Evolutionary conservation across 2,797 vertebrate genomes (phyloP), one percentile per base, ranked within the genome.

Genomic region (Acipenser ruthenus): DNA sequence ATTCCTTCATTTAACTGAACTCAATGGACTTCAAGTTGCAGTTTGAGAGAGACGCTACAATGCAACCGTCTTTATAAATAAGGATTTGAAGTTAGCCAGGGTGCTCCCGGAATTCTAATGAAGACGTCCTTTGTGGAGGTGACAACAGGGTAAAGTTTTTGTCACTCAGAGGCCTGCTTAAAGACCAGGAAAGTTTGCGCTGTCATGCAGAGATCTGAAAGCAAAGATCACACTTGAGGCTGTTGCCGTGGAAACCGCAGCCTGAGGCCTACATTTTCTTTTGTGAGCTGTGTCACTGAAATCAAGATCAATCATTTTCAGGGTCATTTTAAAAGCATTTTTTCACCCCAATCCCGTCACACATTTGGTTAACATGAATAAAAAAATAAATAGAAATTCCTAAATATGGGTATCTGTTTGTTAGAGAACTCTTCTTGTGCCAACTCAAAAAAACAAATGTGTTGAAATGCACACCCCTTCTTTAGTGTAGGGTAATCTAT

Each of bases 71-170:
- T 65, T 60, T 78, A 87, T 80, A 86, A 86, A 88, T 74, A 78
- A 71, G 48, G 71, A 79, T 82, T 79, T 70, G 82, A 83, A 81
- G 79, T 73, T 74, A 74, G 74, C 55, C 50, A 0, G 71, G 53
- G 63, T 65, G 80, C 78, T 72, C 75, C 73, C 66, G 55, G 89
- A 89, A 90, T 90, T 77, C 81, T 86, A 90, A 90, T 88, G 85
- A 88, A 85, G 81, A 74, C 2, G 69, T 86, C 87, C 83, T 90
- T 91, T 90, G 88, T 89, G 68, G 77, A 75, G 82, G 74, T 79
- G 60, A 83, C 80, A 83, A 81, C 70, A 70, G 77, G 69, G 70
- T 71, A 11, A 70, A 82, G 80, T 84, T 82, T 74, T 80, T 75
- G 79, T 77, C 12, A 72, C 75, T 83, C 71, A 84, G 80, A 77